These are phyloP conservation scores for Agrotis exclamationis DNA, from an alignment of 2,888 invertebrate species.

Conservation along the genomic window DNA sequence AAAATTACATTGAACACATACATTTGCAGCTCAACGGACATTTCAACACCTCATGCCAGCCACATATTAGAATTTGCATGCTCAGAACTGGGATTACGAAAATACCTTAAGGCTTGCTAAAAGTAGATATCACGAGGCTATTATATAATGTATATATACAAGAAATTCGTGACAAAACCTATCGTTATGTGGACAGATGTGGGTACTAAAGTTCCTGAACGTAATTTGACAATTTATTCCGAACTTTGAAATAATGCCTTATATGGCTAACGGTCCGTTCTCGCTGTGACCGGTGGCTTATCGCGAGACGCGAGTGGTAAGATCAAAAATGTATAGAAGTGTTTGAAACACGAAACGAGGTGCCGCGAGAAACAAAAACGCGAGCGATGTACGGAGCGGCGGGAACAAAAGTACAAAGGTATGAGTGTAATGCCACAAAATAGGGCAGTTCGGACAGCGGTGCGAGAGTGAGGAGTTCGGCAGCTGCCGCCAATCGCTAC, in stretches of 20 bases:
- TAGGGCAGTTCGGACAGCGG: no score
- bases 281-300: no score
- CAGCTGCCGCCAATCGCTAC: no score
- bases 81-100: slow-evolving; percentile 68
- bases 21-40: slow-evolving; percentile 42
- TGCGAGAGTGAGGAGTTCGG: no score
- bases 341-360: no score
- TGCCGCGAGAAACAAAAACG: no score
- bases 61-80: slow-evolving; percentile 67
- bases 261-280: background rate
- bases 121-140: slow-evolving; percentile 39
- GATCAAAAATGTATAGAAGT: no score
- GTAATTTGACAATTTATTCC: slow-evolving; percentile 14
- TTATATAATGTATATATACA: slow-evolving; percentile 39
- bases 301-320: no score
- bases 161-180: slow-evolving; percentile 49
- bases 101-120: slow-evolving; percentile 55
- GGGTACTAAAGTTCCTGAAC: slow-evolving; percentile 9
- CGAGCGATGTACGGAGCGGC: no score
- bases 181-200: slow-evolving; percentile 29
- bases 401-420: no score
- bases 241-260: background rate
- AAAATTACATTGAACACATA: background rate
- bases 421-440: no score
- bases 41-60: slow-evolving; percentile 51